Evolutionary conservation across 1,140 invertebrate species (phyloP).

Genomic region (Drosophila oshimai): DNA sequence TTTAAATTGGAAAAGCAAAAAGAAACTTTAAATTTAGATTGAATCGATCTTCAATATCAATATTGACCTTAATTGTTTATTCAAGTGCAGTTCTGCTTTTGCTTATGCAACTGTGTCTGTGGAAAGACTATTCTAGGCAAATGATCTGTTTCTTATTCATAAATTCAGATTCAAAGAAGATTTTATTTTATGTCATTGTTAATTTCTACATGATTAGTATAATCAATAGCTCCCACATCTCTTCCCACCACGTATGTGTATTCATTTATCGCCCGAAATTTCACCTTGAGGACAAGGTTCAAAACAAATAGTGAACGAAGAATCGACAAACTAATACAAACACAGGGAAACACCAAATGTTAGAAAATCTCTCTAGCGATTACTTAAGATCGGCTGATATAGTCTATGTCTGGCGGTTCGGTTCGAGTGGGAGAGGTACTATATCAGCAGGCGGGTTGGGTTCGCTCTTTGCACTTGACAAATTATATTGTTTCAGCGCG

Average conservation of each 20-base stretch:
- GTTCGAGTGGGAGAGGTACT: slow-evolving; percentile 17
- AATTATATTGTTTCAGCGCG: slow-evolving; percentile 22
- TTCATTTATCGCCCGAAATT: slow-evolving; percentile 56
- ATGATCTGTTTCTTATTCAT: not conserved
- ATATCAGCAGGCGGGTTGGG: slow-evolving; percentile 26
- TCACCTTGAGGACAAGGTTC: slow-evolving; percentile 68
- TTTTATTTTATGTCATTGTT: not conserved
- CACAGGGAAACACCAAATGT: slow-evolving; percentile 9
- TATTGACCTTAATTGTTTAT: not conserved
- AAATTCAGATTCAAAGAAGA: not conserved
- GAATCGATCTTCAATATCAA: not conserved
- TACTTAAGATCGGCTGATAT: slow-evolving; percentile 62
- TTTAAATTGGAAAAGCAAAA: not conserved
- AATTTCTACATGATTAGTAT: slow-evolving; percentile 29
- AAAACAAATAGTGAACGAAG: slow-evolving; percentile 38
- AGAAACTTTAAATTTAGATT: not conserved
- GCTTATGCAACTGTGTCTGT: slow-evolving; percentile 4
- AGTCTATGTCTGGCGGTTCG: slow-evolving; percentile 14
- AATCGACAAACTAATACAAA: slow-evolving; percentile 15
- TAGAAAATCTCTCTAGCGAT: slow-evolving; percentile 31
- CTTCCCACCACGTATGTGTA: not conserved
- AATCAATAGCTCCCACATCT: slow-evolving; percentile 20
- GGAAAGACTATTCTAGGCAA: not conserved
- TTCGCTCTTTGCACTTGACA: slow-evolving; percentile 54
- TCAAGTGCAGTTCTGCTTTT: slow-evolving; percentile 5